Evolutionary conservation across 2,888 invertebrate species (phyloP), one percentile per base, ranked within the genome.

Genomic region (Branchellion lobata): DNA sequence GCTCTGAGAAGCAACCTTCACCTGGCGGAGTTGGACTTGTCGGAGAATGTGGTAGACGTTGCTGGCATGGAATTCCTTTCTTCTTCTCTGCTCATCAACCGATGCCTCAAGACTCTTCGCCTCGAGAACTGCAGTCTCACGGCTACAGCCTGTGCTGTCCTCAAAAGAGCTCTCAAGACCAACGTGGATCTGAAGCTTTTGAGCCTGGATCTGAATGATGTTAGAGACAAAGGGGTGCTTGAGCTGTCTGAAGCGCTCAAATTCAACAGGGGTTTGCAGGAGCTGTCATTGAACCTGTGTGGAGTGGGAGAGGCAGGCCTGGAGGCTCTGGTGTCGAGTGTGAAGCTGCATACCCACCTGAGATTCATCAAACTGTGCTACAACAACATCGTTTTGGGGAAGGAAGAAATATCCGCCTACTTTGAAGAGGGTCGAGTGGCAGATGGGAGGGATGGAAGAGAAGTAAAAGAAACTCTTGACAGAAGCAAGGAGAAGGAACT

Each of bases 211-310:
- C 40, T 61, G n/a, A 77, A 77, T 53, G 33, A 65, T 18, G n/a
- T 77, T n/a, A 65, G 27, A 0, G 77, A 77, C 31, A 1, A 34
- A 2, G 77, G 77, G n/a, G 65, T 77, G 18, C 11, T 24, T 11
- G 14, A 24, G 31, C 33, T 77, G 1, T 31, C 65, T 1, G 77
- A 77, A 18, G 77, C 57, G 1, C 27, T 77, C 27, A 53, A 77
- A 34, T 65, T 53, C 65, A 77, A 77, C 65, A 33, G 77, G n/a
- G 34, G 29, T n/a, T 53, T 77, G 65, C 57, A n/a, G 34, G 77
- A 77, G 34, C 77, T 77, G 1, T 77, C 77, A 2, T 57, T 77
- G 24, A 77, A 77, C 77, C 29, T 77, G 61, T 77, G 77, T 36
- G 31, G 21, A 1, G 65, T 77, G 29, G 27, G 61, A 11, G 53